phyloP scores from a whole-genome alignment of 2,888 invertebrate species.

The Amblyjoppa proteus region DNA sequence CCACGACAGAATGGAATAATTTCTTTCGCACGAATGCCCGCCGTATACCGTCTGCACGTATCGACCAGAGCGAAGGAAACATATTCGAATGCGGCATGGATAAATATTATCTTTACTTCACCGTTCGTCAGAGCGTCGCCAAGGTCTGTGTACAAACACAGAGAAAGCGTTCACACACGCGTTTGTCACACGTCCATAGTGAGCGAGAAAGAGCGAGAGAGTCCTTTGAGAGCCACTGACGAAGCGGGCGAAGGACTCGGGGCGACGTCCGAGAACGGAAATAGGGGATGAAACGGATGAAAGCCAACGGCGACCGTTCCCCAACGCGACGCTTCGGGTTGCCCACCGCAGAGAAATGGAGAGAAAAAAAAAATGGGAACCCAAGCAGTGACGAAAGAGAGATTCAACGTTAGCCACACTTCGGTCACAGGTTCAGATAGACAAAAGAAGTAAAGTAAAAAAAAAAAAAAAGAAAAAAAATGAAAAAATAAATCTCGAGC shows the following conservation, averaged over 20 bases:
- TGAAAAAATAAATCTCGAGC: slow-evolving; percentile 26
- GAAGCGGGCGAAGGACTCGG: slow-evolving; percentile 44
- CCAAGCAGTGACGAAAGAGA: slow-evolving; percentile 51
- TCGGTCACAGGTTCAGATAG: slow-evolving; percentile 23
- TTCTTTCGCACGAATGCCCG: not conserved
- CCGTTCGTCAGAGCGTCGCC: slow-evolving; percentile 19
- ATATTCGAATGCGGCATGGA: slow-evolving; percentile 25
- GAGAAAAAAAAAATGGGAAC: slow-evolving; percentile 27
- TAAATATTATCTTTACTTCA: slow-evolving; percentile 43
- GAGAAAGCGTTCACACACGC: not conserved
- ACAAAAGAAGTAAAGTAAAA: slow-evolving; percentile 9
- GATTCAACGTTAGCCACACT: slow-evolving; percentile 55
- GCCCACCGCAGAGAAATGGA: slow-evolving; percentile 9
- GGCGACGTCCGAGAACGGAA: slow-evolving; percentile 48
- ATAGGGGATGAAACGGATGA: slow-evolving; percentile 65
- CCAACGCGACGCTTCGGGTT: slow-evolving; percentile 29
- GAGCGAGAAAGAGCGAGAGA: slow-evolving; percentile 4
- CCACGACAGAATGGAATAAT: not conserved
- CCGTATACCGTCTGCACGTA: not conserved
- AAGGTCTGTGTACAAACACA: slow-evolving; percentile 16
- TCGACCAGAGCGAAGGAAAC: slow-evolving; percentile 13
- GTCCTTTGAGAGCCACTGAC: slow-evolving; percentile 61
- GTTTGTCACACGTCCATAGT: not conserved
- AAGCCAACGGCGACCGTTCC: slow-evolving; percentile 53
- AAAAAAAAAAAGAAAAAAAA: slow-evolving; percentile 41